Base-by-base conservation (phyloP, 2,888 invertebrate species). In the Troides oblongomaculatus region DNA sequence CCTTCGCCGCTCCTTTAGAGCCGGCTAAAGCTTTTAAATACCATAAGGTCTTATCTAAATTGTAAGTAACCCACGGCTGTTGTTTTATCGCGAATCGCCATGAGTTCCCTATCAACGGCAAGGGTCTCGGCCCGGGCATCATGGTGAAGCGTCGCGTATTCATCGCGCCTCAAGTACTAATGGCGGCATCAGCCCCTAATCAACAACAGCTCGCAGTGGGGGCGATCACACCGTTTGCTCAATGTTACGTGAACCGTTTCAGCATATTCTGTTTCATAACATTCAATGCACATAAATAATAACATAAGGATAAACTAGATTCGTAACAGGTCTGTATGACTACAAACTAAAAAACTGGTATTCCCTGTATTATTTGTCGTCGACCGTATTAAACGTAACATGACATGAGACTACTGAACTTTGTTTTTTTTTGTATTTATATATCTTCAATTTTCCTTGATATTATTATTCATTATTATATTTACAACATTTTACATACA, bases 21-120 rank as follows among this genome's bases (percentile, higher is more conserved):
- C 92, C 92, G 23, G 92, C 92, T 50, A 89, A 73, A 17, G 86
- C 86, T 90, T 94, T 76, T 81, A 93, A 76, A 88, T 86, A 89
- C 92, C 92, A 92, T 67, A 92, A 73, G 2, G 92, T 89, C 8
- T 93, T 79, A 93, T 90, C 82, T 82, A 94, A 87, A 80, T 94
- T 95, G 89, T 94, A 82, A 2, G 92, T 91, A 62, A 80, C 79
- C 92, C 92, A 92, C 1, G 90, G 92, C 70, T 88, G 87, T 73
- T 82, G 83, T 17, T 90, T 89, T 71, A 92, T 94, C 64, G 96
- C 95, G 84, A 97, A 96, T 74, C 96, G 93, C 97, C 97, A 97
- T 5, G 96, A 95, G 84, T 97, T 97, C 68, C 97, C 97, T 64
- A 97, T 88, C 62, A 96, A 69, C 1, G 96, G 96, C 80, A 96